Conservation (phyloP, 2,113 vertebrate species). For the Peromyscus polionotus region DNA sequence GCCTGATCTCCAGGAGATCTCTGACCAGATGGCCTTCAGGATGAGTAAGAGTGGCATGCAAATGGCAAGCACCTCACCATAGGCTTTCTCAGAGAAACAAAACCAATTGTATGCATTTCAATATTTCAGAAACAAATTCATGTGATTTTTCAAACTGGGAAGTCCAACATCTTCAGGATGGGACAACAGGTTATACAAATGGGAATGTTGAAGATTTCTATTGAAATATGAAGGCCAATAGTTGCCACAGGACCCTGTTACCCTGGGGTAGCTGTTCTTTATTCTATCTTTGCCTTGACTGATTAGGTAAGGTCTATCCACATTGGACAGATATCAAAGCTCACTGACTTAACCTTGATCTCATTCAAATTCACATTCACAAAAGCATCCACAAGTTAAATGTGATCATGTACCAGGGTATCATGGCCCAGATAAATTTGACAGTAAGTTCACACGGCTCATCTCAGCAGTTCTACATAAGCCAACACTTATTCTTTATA, state of each 20-base stretch:
- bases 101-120: neutral
- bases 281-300: neutral
- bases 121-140: neutral
- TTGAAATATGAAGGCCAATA: neutral
- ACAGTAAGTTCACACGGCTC: neutral
- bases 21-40: neutral
- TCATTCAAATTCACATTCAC: neutral
- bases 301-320: neutral
- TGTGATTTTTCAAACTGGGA: neutral
- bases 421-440: neutral
- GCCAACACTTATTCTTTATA: neutral
- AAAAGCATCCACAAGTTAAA: constrained; percentile 26
- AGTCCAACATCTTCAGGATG: neutral
- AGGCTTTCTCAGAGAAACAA: neutral
- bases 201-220: neutral
- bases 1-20: neutral
- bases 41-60: too few relatives aligned
- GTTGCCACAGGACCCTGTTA: neutral
- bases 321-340: neutral
- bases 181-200: neutral
- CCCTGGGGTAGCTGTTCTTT: neutral
- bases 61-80: neutral
- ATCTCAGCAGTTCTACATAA: neutral
- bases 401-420: neutral
- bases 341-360: neutral